Conservation (phyloP, 37 sponge, comb jelly and placozoan species). For the Axinella damicornis region DNA sequence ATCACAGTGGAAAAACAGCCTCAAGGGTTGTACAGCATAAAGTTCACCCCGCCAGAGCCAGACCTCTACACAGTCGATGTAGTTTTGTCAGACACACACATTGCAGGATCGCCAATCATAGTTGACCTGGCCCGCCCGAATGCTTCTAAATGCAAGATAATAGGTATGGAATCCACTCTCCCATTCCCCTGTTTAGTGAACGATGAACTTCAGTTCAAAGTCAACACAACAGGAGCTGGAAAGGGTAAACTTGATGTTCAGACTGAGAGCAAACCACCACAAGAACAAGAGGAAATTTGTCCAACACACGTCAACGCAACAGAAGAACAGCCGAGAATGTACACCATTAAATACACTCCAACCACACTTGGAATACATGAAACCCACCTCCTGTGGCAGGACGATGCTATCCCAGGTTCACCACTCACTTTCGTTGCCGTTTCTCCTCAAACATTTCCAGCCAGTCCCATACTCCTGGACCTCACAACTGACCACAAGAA, state of each 20-base stretch:
- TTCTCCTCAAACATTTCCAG: conserved; percentile 2
- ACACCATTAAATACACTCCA: conserved; percentile 64
- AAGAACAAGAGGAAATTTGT: conserved; percentile 1
- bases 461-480: conserved; percentile 50
- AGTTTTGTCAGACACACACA: conserved; percentile 22
- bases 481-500: conserved; percentile 41
- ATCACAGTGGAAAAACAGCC: conserved; percentile 20
- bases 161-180: background rate
- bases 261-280: conserved; percentile 2
- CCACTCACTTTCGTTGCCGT: conserved; percentile 56
- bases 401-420: conserved; percentile 51
- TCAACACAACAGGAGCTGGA: conserved; percentile 76
- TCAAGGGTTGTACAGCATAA: background rate
- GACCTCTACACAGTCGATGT: conserved; percentile 63
- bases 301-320: background rate
- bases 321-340: conserved; percentile 1
- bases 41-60: conserved; percentile 41
- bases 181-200: conserved; percentile 7
- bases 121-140: conserved; percentile 45
- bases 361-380: conserved; percentile 46
- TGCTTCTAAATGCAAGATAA: conserved; percentile 8
- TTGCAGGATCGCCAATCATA: conserved; percentile 74
- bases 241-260: conserved; percentile 62
- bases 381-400: conserved; percentile 50
- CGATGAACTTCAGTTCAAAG: conserved; percentile 38